phyloP scores from a whole-genome alignment of 2,888 invertebrate genomes.

The Eueremaeus valkanovi region DNA sequence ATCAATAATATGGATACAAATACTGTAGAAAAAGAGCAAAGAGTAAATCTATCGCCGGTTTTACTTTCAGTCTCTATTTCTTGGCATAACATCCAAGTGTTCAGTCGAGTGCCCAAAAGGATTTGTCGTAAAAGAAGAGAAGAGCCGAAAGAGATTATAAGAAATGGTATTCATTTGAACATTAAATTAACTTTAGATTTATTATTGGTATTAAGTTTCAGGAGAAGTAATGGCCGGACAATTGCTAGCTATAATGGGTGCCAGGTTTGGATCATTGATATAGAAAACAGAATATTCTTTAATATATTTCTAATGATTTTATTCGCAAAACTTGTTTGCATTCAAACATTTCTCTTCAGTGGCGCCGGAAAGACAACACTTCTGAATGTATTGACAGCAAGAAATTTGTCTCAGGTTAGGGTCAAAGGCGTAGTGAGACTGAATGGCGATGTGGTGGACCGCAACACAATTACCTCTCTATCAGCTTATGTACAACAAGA shows the following conservation, averaged over 20 bases:
- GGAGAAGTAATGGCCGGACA: neutral
- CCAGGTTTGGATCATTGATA: neutral
- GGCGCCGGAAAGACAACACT: conserved; percentile 36
- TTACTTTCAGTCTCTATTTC: neutral
- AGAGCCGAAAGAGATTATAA: neutral
- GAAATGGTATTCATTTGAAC: neutral
- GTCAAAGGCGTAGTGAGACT: conserved; percentile 17
- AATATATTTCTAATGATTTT: neutral
- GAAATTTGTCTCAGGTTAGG: neutral
- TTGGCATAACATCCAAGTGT: neutral
- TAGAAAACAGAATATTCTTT: neutral
- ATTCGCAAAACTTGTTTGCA: no score
- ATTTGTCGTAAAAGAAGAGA: neutral
- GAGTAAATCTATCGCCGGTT: no score
- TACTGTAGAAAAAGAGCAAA: no score
- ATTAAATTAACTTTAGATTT: neutral
- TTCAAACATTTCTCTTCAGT: neutral
- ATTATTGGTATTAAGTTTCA: neutral
- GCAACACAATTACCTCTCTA: conserved; percentile 1
- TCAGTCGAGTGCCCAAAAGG: neutral
- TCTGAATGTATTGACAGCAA: conserved; percentile 30
- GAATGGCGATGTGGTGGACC: neutral
- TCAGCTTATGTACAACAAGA: conserved; percentile 46
- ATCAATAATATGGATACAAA: no score
- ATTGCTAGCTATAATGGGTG: neutral